Conservation (phyloP, 2,888 invertebrate genomes). For the Dicranocentrus wangi region DNA sequence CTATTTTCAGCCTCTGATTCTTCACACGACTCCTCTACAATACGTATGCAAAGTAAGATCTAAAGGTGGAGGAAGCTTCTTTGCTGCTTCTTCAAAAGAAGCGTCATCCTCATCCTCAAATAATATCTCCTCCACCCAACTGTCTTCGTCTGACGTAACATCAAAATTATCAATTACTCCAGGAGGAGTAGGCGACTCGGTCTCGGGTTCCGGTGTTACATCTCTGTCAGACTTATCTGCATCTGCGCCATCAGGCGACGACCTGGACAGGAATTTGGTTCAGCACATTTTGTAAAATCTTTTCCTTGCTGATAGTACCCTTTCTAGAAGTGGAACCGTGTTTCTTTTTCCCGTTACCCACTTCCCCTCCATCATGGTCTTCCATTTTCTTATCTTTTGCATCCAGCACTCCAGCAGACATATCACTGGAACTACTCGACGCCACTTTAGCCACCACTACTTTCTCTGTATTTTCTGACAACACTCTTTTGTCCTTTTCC, state of each 20-base stretch:
- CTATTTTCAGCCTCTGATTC: slow-evolving; percentile 79
- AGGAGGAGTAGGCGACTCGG: slow-evolving; percentile 56
- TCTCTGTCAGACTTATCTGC: slow-evolving; percentile 61
- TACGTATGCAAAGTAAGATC: slow-evolving; percentile 94
- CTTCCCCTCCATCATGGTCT: slow-evolving; percentile 14
- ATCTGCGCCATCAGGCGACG: slow-evolving; percentile 69
- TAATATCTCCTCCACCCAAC: slow-evolving; percentile 88
- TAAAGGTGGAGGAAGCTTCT: slow-evolving; percentile 81
- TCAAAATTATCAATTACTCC: slow-evolving; percentile 68
- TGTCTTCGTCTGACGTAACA: slow-evolving; percentile 84
- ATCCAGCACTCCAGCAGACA: slow-evolving; percentile 20
- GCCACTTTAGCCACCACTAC: neutral
- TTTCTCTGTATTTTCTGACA: neutral
- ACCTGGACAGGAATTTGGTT: slow-evolving; percentile 64
- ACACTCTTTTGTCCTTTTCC: slow-evolving; percentile 16
- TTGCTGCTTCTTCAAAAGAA: slow-evolving; percentile 42
- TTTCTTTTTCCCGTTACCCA: slow-evolving; percentile 21
- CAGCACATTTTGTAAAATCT: slow-evolving; percentile 64
- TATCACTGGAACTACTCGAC: neutral
- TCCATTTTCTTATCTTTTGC: slow-evolving; percentile 63
- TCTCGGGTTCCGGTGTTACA: slow-evolving; percentile 60
- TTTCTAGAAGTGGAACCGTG: neutral
- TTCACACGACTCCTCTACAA: slow-evolving; percentile 95
- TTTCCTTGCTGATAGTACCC: slow-evolving; percentile 64
- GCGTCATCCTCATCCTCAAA: slow-evolving; percentile 71